Conservation (phyloP, 2,797 vertebrate species). For the Platyrinchus mystaceus region DNA sequence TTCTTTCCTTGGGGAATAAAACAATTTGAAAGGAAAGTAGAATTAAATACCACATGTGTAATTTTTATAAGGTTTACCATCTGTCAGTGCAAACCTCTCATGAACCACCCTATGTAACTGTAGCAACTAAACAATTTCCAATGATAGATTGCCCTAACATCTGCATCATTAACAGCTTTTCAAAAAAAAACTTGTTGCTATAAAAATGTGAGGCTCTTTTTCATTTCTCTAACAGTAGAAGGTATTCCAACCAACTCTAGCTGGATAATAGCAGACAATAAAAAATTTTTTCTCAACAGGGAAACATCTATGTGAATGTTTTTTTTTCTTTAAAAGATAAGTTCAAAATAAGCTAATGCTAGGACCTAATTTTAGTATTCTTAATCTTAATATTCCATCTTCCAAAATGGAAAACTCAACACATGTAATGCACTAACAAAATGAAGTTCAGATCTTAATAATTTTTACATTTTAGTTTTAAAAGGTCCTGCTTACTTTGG, state of each 20-base stretch:
- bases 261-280: not conserved
- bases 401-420: not conserved
- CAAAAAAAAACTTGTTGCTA: not conserved
- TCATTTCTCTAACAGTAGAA: not conserved
- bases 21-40: not conserved
- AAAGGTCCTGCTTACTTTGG: not conserved
- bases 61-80: constrained; percentile 23
- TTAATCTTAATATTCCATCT: not conserved
- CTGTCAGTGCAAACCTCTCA: constrained; percentile 4
- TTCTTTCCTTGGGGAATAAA: not conserved
- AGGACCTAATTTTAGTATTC: not conserved
- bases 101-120: not conserved
- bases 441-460: not conserved
- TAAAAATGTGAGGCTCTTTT: not conserved
- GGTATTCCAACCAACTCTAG: not conserved
- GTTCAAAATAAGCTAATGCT: not conserved
- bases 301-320: not conserved
- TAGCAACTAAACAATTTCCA: not conserved
- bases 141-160: not conserved
- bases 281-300: not conserved
- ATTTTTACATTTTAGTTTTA: not conserved
- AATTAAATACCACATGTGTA: not conserved
- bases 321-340: not conserved
- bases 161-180: not conserved
- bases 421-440: not conserved